Conservation (phyloP, 2,888 invertebrate species). For the Dorcus parallelipipedus region DNA sequence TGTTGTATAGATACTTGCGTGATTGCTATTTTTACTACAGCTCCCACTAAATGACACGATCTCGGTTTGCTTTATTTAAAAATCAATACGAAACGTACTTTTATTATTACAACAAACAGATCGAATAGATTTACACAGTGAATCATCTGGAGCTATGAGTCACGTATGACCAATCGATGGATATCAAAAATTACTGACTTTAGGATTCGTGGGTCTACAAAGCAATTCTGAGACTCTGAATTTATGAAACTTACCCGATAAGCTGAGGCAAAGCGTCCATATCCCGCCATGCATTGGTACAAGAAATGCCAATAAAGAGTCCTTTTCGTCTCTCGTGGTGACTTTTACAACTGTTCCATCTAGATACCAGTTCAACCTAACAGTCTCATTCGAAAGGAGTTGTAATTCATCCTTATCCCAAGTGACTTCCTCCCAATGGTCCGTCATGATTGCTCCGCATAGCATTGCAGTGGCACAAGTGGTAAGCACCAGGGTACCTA, state of each 20-base stretch:
- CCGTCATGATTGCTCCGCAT: constrained; percentile 83
- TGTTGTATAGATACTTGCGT: too few species aligned
- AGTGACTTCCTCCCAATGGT: constrained; percentile 85
- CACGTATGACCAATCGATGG: too few species aligned
- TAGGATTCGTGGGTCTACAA: too few species aligned
- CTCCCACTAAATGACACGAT: too few species aligned
- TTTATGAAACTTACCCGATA: constrained; percentile 61
- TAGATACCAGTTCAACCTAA: constrained; percentile 66
- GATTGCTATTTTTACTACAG: too few species aligned
- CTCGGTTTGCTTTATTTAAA: too few species aligned
- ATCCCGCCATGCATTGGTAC: constrained; percentile 89
- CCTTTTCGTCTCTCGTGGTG: constrained; percentile 36
- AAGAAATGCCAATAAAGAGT: constrained; percentile 58
- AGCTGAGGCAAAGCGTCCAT: constrained; percentile 82
- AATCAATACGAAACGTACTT: too few species aligned
- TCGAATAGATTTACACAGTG: too few species aligned
- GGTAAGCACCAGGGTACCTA: constrained; percentile 65
- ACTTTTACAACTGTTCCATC: constrained; percentile 72
- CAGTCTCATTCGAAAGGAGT: constrained; percentile 56
- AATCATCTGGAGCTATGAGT: too few species aligned
- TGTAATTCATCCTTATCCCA: constrained; percentile 68
- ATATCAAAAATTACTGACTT: too few species aligned
- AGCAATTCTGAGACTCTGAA: too few species aligned
- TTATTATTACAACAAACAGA: too few species aligned
- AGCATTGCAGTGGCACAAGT: constrained; percentile 77